A percentile compares a stretch with the other conserved stretches of the same genome.
These are phyloP conservation scores for Danio tinwini DNA, from an alignment of 2,797 vertebrate species.

Conservation along the genomic window DNA sequence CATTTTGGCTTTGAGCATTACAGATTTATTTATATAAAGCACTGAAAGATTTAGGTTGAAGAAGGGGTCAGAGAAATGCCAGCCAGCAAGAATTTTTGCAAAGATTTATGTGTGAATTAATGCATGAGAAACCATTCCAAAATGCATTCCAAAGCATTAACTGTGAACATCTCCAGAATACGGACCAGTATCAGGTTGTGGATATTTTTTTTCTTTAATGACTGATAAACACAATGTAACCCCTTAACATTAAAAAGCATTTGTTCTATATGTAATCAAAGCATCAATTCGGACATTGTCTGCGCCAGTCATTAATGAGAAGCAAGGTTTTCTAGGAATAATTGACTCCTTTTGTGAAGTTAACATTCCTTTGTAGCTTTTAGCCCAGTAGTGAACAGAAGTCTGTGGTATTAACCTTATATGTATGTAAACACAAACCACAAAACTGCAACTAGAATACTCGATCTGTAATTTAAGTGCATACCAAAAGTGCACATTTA, in stretches of 20 bases:
- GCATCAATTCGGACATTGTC: conserved; percentile 68
- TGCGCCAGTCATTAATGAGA: conserved; percentile 72
- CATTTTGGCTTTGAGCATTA: conserved; percentile 19
- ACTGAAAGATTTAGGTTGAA: conserved; percentile 8
- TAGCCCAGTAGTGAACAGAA: conserved; percentile 74
- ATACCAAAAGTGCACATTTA: conserved; percentile 80
- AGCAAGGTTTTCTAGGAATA: conserved; percentile 74
- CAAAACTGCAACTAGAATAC: conserved; percentile 73
- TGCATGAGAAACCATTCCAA: conserved; percentile 32
- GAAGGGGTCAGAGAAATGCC: conserved; percentile 24
- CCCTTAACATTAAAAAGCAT: conserved; percentile 63
- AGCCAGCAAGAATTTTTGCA: background rate
- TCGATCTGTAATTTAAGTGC: conserved; percentile 78
- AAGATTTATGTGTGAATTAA: conserved; percentile 11
- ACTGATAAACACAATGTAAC: conserved; percentile 59
- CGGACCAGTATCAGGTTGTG: conserved; percentile 15
- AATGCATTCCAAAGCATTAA: conserved; percentile 35
- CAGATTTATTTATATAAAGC: background rate
- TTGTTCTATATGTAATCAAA: conserved; percentile 71
- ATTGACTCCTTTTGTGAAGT: conserved; percentile 76
- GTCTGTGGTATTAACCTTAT: conserved; percentile 77
- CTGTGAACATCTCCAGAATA: conserved; percentile 33
- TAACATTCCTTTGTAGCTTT: conserved; percentile 75
- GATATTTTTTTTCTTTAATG: conserved; percentile 40
- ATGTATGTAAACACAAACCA: conserved; percentile 75